Evolutionary conservation across 2,113 vertebrate genomes (phyloP).

Genomic region (Bostrychus sinensis): DNA sequence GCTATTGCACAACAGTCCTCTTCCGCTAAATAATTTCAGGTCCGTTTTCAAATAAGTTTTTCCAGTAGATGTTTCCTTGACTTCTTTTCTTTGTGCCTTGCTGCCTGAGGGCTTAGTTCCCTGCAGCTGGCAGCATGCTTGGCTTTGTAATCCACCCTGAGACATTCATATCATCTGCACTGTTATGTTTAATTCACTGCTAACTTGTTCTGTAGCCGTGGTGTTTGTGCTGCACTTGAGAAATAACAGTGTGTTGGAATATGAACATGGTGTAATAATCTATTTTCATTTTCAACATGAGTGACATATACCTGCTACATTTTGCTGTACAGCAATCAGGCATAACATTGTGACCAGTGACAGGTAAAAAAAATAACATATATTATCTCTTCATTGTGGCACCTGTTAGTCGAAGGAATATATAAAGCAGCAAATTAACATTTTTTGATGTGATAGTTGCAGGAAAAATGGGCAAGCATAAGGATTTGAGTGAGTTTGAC

Average conservation of each 20-base stretch:
- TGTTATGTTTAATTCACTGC: conserved; percentile 52
- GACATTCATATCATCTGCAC: conserved; percentile 39
- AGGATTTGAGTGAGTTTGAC: too few relatives aligned
- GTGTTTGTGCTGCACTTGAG: conserved; percentile 8
- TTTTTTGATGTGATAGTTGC: neutral
- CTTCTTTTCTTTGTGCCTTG: conserved; percentile 27
- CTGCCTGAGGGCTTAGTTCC: conserved; percentile 31
- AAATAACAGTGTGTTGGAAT: neutral
- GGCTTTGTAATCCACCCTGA: conserved; percentile 33
- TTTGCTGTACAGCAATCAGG: neutral
- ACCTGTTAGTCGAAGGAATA: neutral
- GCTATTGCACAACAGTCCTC: neutral
- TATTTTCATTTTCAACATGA: conserved; percentile 4
- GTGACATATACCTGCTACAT: neutral
- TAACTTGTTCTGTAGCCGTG: conserved; percentile 19
- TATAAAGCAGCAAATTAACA: neutral
- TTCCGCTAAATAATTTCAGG: neutral
- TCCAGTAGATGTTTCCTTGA: conserved; percentile 25
- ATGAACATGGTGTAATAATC: neutral
- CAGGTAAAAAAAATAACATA: neutral
- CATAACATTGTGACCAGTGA: neutral
- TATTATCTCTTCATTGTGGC: neutral
- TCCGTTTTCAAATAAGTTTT: too few relatives aligned
- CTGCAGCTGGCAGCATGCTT: conserved; percentile 22
- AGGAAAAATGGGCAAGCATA: too few relatives aligned